These are phyloP conservation scores for Pristionchus mayeri DNA, from an alignment of 2,888 invertebrate genomes.

Conservation along the genomic window DNA sequence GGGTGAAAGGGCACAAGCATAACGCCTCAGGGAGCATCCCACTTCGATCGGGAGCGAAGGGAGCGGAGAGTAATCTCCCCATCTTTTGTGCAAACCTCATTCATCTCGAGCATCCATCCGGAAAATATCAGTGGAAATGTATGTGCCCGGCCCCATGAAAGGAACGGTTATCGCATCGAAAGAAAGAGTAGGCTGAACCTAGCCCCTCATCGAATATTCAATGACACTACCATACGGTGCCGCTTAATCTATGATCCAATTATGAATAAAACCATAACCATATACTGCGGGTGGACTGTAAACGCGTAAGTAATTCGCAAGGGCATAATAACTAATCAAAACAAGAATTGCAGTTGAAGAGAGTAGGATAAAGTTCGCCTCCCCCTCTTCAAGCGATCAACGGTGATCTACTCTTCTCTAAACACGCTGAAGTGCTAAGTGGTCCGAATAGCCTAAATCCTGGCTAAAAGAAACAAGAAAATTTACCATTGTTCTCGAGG, in stretches of 20 bases:
- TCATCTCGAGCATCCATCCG: neutral
- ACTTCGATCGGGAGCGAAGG: neutral
- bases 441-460: neutral
- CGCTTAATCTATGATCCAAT: neutral
- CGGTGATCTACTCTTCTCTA: neutral
- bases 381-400: neutral
- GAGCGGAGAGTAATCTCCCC: neutral
- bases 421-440: constrained; percentile 9
- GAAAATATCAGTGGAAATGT: neutral
- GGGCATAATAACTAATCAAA: neutral
- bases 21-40: constrained; percentile 31
- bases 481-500: constrained; percentile 14
- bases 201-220: neutral
- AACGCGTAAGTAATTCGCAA: neutral
- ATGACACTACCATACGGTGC: neutral
- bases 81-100: constrained; percentile 13
- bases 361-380: neutral
- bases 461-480: neutral
- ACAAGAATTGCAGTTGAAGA: constrained; percentile 6
- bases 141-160: neutral
- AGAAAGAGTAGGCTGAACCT: neutral
- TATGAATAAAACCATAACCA: constrained; percentile 12
- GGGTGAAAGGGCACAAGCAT: neutral
- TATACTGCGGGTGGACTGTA: neutral
- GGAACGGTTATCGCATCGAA: neutral